phyloP scores from a whole-genome alignment of 2,888 invertebrate genomes.

The Euspilapteryx auroguttella region DNA sequence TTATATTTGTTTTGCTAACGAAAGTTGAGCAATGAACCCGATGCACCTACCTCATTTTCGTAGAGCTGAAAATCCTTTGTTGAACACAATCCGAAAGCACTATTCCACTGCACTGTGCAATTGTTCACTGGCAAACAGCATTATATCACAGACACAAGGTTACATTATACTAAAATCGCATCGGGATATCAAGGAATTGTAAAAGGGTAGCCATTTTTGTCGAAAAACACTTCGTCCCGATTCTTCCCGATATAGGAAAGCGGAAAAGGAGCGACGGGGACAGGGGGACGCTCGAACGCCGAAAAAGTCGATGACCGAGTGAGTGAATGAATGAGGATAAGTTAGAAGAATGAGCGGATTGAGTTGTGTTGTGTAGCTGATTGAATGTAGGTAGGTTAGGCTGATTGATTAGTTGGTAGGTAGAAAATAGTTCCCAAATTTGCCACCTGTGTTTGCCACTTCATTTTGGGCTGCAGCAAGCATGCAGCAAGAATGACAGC shows the following conservation, averaged over 20 bases:
- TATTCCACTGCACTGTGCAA: conserved; percentile 52
- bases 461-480: too few relatives aligned
- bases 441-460: too few relatives aligned
- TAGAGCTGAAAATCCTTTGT: conserved; percentile 53
- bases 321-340: too few relatives aligned
- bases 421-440: too few relatives aligned
- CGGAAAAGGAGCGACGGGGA: conserved; percentile 35
- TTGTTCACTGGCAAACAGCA: conserved; percentile 54
- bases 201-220: conserved; percentile 51
- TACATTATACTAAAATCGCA: conserved; percentile 39
- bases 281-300: too few relatives aligned
- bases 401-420: too few relatives aligned
- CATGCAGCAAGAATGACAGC: too few relatives aligned
- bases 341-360: too few relatives aligned
- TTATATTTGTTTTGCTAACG: conserved; percentile 55
- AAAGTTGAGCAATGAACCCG: conserved; percentile 47
- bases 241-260: conserved; percentile 40
- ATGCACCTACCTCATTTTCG: conserved; percentile 51
- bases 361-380: too few relatives aligned
- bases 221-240: conserved; percentile 42
- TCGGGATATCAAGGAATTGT: conserved; percentile 28
- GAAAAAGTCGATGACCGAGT: too few relatives aligned
- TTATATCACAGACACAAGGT: conserved; percentile 40
- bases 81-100: conserved; percentile 50
- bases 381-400: too few relatives aligned